Evolutionary conservation across 2,797 vertebrate species (phyloP), one percentile per base, ranked within the genome.

Genomic region (Sebastes melanostomus): DNA sequence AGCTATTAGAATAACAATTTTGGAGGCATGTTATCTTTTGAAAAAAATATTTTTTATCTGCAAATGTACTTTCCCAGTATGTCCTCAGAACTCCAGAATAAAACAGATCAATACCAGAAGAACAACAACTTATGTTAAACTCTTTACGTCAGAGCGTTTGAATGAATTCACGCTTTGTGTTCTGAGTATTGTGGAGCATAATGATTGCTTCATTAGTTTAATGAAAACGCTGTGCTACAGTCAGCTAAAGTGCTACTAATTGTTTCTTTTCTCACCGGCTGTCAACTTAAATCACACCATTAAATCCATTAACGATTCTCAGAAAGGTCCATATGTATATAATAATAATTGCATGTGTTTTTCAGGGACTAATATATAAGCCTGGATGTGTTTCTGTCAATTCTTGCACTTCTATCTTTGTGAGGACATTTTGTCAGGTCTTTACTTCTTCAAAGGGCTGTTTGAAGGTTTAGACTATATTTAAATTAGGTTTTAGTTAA

Each of bases 261-360:
- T 46, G n/a, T 78, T 70, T 70, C 14, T 4, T 46, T 62, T 34
- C 62, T 52, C 54, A 82, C n/a, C 8, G 8, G 73, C 52, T 4
- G 32, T 34, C 27, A 58, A 20, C n/a, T 67, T 60, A 46, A 24
- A 42, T 66, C 54, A 38, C 55, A 67, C 18, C 7, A 56, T 61
- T 36, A 27, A 27, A 9, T 10, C 59, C 20, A 9, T 52, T n/a
- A 50, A 32, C 6, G 2, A 52, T 56, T 38, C 62, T 60, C n/a
- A 13, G 29, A 71, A n/a, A 38, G 6, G 13, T 54, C 10, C 10
- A 6, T 59, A 11, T 52, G 50, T 11, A 13, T 67, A 8, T 55
- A 36, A 58, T 58, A 24, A 29, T 46, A 18, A 7, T 61, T 63
- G 25, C 30, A 9, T 60, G 25, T 60, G 36, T 22, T 25, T 30